Evolutionary conservation across 2,113 vertebrate genomes (phyloP).

Genomic region (Mus pahari): DNA sequence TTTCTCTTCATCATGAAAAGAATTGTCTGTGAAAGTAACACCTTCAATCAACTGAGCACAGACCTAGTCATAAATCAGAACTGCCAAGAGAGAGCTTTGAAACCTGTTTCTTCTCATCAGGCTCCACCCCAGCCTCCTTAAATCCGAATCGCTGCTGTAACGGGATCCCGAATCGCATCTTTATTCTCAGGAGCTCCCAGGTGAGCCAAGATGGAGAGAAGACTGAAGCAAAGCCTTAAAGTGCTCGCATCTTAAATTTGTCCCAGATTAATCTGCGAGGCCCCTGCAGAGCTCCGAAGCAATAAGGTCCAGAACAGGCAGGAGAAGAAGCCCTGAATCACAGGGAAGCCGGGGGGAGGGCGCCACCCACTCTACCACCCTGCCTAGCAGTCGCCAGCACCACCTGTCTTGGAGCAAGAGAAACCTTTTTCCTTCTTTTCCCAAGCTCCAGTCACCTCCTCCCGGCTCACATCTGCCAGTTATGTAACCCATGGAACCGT

Average conservation of each 20-base stretch:
- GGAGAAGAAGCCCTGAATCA: too few species aligned
- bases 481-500: constrained; percentile 36
- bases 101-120: not conserved
- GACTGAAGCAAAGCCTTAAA: fast-evolving
- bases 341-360: fast-evolving
- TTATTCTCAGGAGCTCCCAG: not conserved
- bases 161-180: fast-evolving
- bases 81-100: not conserved
- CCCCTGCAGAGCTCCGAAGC: not conserved
- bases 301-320: too few species aligned
- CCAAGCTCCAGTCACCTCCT: not conserved
- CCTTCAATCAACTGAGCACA: not conserved
- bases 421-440: not conserved
- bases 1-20: not conserved
- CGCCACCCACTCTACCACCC: not conserved
- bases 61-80: not conserved
- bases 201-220: not conserved
- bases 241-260: not conserved
- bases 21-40: not conserved
- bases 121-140: not conserved
- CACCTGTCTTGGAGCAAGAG: not conserved
- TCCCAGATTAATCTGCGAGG: not conserved
- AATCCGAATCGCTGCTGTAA: not conserved
- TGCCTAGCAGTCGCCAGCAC: not conserved
- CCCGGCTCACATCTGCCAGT: not conserved